Conservation (phyloP, 2,113 vertebrate genomes). For the Lophochroa leadbeateri region DNA sequence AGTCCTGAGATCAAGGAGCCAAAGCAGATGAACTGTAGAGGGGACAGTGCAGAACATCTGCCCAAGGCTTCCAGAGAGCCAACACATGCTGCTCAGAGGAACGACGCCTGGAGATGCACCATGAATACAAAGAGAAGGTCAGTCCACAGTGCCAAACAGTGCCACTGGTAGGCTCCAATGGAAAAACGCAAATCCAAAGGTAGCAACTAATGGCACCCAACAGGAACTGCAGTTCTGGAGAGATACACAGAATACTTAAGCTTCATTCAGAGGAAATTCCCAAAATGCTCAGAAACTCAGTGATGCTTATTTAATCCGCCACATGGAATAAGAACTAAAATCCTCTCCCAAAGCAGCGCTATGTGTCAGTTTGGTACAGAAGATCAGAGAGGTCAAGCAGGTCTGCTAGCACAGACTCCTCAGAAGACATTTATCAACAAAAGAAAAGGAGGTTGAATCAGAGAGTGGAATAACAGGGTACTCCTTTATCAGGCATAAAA, state of each 20-base stretch:
- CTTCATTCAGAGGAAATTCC: not conserved
- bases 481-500: not conserved
- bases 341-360: not conserved
- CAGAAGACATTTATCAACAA: not conserved
- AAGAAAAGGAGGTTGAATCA: not conserved
- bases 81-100: not conserved
- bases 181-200: not conserved
- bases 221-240: not conserved
- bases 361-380: not conserved
- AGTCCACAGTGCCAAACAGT: not conserved
- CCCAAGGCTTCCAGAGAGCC: not conserved
- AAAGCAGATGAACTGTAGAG: not conserved
- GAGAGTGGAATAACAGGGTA: not conserved
- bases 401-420: not conserved
- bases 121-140: accelerated
- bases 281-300: not conserved
- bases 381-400: not conserved
- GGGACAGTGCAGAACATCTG: not conserved
- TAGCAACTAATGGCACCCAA: not conserved
- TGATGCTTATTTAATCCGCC: not conserved
- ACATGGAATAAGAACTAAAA: not conserved
- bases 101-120: accelerated
- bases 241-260: not conserved
- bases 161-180: not conserved
- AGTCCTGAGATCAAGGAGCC: not conserved